Conservation (phyloP, 1,140 invertebrate species). For the Dreissena rostriformis region DNA sequence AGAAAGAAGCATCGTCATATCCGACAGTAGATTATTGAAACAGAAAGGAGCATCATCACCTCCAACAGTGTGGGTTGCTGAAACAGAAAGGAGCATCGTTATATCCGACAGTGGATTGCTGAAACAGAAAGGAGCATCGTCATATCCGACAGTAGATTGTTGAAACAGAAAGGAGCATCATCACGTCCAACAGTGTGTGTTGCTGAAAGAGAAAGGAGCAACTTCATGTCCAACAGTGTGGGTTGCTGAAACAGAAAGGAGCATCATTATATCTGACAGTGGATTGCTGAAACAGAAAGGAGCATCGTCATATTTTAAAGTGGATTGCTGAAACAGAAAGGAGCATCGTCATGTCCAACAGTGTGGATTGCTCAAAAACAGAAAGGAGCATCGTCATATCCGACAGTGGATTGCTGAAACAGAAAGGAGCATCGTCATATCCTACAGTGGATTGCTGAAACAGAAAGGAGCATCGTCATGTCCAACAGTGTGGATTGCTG, state of each 20-base stretch:
- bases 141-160: background rate
- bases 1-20: background rate
- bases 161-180: no score
- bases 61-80: background rate
- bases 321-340: constrained; percentile 37
- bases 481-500: no score
- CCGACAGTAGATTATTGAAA: constrained; percentile 25
- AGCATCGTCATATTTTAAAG: no score
- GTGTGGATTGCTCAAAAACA: constrained; percentile 41
- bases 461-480: no score
- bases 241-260: no score
- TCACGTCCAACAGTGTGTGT: no score
- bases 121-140: constrained; percentile 37
- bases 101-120: background rate
- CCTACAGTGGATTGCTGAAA: background rate
- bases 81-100: constrained; percentile 38
- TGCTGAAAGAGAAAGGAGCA: no score
- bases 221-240: no score
- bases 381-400: background rate
- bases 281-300: no score
- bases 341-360: background rate
- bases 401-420: constrained; percentile 32
- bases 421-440: background rate
- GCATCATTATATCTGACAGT: no score
- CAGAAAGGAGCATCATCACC: background rate